Evolutionary conservation across 2,888 invertebrate genomes (phyloP).

Genomic region (Shargacucullia verbasci): DNA sequence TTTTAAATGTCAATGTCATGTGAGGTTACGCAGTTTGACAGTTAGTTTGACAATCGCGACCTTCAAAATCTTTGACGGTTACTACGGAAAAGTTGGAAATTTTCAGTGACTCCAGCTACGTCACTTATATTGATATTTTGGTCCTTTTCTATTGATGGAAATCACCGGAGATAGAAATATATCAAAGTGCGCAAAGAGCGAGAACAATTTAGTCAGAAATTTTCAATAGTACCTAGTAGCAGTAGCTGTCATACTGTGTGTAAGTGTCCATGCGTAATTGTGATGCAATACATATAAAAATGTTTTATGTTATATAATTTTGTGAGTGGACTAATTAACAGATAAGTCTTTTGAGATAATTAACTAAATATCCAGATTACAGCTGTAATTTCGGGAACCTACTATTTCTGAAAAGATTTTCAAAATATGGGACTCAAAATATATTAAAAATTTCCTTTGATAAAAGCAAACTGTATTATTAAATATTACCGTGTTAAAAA

Average conservation of each 20-base stretch:
- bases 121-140: constrained; percentile 26
- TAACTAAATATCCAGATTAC: no score
- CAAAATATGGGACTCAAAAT: no score
- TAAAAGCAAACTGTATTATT: no score
- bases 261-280: constrained; percentile 50
- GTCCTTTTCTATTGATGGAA: constrained; percentile 27
- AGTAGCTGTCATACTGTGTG: constrained; percentile 28
- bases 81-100: constrained; percentile 14
- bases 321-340: constrained; percentile 39
- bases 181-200: constrained; percentile 12
- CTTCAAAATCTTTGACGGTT: constrained; percentile 40
- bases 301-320: constrained; percentile 76
- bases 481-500: no score
- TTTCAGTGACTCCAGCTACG: constrained; percentile 26
- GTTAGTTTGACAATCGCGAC: constrained; percentile 19
- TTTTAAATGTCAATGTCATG: no score
- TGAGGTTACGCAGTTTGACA: no score
- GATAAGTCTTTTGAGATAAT: constrained; percentile 23
- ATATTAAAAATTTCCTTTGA: no score
- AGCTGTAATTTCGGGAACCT: constrained; percentile 6
- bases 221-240: constrained; percentile 10
- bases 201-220: constrained; percentile 3
- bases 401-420: not conserved
- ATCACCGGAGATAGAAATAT: constrained; percentile 24
- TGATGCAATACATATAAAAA: constrained; percentile 76